Percentiles rank a stretch among this genome's conserved stretches.
Evolutionary conservation across 2,113 vertebrate species (phyloP).

Genomic region (Megalops atlanticus): DNA sequence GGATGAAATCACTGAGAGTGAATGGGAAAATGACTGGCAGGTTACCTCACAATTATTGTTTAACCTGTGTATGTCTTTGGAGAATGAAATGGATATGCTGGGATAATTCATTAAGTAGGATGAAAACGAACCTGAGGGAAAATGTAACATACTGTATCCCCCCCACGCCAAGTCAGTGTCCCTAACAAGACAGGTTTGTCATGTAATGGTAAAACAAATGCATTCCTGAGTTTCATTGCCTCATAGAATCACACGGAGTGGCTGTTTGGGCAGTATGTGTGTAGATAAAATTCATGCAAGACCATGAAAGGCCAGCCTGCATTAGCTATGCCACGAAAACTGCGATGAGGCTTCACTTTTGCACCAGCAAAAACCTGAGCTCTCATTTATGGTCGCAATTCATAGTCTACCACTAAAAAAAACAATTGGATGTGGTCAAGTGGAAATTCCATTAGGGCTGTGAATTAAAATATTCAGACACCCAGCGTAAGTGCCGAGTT

Average conservation of each 20-base stretch:
- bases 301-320: not conserved
- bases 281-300: not conserved
- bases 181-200: not conserved
- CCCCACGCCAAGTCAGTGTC: not conserved
- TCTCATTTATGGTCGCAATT: constrained; percentile 36
- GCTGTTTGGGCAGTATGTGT: not conserved
- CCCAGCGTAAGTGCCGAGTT: constrained; percentile 42
- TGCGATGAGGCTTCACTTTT: not conserved
- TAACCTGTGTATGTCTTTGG: no score
- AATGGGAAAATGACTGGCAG: no score
- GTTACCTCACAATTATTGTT: no score
- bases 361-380: constrained; percentile 17
- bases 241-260: not conserved
- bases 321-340: not conserved
- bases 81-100: no score
- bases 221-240: not conserved
- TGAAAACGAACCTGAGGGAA: no score
- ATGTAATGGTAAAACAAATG: not conserved
- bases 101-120: no score
- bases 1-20: no score
- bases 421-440: constrained; percentile 51
- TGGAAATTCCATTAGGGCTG: constrained; percentile 52
- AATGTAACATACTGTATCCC: no score
- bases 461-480: constrained; percentile 51
- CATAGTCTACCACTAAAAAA: constrained; percentile 31